Evolutionary conservation across 2,113 vertebrate species (phyloP).

Genomic region (Oncorhynchus nerka): DNA sequence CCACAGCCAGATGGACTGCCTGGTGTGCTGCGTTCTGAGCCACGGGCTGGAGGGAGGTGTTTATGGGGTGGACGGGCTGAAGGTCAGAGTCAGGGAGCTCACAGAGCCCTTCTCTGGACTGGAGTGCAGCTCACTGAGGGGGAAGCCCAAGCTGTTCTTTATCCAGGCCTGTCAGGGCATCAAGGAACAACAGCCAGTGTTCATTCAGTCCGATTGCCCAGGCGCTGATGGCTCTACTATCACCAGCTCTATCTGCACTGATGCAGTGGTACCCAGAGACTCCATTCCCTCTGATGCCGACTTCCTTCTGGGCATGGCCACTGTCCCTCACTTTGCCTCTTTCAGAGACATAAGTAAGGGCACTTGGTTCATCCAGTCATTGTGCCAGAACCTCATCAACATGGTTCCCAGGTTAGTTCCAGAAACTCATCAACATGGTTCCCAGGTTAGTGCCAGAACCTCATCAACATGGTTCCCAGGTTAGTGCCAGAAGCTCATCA

Average conservation of each 20-base stretch:
- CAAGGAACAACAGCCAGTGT: constrained; percentile 48
- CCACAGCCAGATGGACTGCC: constrained; percentile 75
- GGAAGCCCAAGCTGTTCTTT: constrained; percentile 92
- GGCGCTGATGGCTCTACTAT: background rate
- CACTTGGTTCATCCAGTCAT: constrained; percentile 86
- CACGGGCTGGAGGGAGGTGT: constrained; percentile 76
- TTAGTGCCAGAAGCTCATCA: too few species aligned
- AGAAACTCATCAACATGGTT: too few species aligned
- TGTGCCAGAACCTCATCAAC: constrained; percentile 62
- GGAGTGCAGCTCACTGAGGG: constrained; percentile 66
- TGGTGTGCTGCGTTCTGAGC: constrained; percentile 85
- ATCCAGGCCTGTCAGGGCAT: constrained; percentile 90
- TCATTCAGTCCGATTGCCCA: constrained; percentile 57
- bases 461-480: too few species aligned
- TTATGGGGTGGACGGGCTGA: constrained; percentile 65
- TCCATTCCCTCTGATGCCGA: constrained; percentile 78
- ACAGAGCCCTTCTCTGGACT: constrained; percentile 67
- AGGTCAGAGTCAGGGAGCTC: constrained; percentile 62
- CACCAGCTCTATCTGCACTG: background rate
- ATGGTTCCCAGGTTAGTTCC: too few species aligned
- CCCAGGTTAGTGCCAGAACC: constrained; percentile 65
- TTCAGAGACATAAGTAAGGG: constrained; percentile 71
- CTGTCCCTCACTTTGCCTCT: constrained; percentile 73
- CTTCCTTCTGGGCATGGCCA: constrained; percentile 83
- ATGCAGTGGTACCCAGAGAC: background rate